These are phyloP conservation scores for Carapus acus DNA, from an alignment of 2,797 vertebrate species.

Conservation along the genomic window DNA sequence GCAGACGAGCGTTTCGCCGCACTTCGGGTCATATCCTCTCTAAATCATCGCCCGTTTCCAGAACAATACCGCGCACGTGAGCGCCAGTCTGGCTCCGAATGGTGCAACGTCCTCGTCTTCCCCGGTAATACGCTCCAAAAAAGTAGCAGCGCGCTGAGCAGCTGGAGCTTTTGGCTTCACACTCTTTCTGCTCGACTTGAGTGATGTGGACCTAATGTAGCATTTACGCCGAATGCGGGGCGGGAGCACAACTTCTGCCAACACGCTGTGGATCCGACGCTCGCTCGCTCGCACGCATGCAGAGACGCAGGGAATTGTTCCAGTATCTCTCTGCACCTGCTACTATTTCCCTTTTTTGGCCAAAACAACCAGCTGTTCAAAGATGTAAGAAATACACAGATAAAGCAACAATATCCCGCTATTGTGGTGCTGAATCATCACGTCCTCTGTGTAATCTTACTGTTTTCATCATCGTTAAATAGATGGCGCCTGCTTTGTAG, in stretches of 20 bases:
- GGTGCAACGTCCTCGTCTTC: slow-evolving; percentile 3
- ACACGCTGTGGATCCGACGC: slow-evolving; percentile 1
- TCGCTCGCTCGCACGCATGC: slow-evolving; percentile 2
- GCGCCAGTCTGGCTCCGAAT: background rate
- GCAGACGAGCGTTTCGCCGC: slow-evolving; percentile 41
- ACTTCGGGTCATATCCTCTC: slow-evolving; percentile 60
- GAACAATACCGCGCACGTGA: background rate
- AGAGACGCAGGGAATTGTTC: slow-evolving; percentile 39
- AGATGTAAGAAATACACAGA: slow-evolving; percentile 4
- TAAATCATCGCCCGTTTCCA: slow-evolving; percentile 27
- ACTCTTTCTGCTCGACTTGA: slow-evolving; percentile 8
- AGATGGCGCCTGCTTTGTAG: too few relatives aligned
- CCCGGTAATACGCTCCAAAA: background rate
- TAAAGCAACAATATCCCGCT: background rate
- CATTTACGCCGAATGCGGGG: slow-evolving; percentile 10
- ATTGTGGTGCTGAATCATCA: too few relatives aligned
- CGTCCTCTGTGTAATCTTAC: too few relatives aligned
- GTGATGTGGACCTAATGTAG: slow-evolving; percentile 11
- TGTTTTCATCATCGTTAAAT: too few relatives aligned
- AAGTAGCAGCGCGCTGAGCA: slow-evolving; percentile 15
- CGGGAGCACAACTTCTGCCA: slow-evolving; percentile 6
- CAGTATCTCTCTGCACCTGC: slow-evolving; percentile 33
- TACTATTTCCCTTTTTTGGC: slow-evolving; percentile 38
- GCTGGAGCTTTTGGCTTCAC: slow-evolving; percentile 8
- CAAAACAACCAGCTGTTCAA: background rate